Base-by-base conservation (phyloP, 2,888 invertebrate genomes). In the Mesorhabditis spiculigera region DNA sequence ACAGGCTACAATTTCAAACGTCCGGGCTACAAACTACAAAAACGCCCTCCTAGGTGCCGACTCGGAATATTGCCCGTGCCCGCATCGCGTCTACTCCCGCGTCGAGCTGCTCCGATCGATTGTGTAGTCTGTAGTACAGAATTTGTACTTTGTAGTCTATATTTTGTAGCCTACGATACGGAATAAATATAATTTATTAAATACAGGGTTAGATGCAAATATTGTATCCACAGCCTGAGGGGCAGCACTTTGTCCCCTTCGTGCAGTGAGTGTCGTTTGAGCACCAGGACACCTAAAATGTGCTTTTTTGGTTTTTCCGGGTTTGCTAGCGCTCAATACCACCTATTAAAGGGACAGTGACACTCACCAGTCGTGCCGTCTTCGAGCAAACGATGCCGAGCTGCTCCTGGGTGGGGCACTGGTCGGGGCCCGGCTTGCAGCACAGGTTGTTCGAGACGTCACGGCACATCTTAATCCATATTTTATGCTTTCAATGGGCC, bases 21-120 rank as follows among this genome's bases (percentile, higher is more conserved):
- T 28, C 28, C 28, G 28, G 28, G n/a, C 8, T 10, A 50, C n/a
- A n/a, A 50, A n/a, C 58, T 13, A 13, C 58, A 50, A 50, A 50
- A 28, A 28, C 28, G 28, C 28, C 28, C 28, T 28, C 28, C n/a
- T n/a, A 50, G 58, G 58, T n/a, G 58, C 8, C 10, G 58, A 50
- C n/a, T 50, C 58, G 58, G 58, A 50, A n/a, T 50, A 50, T n/a
- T 50, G 58, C n/a, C 58, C 58, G 8, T 50, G 58, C 58, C 58
- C 58, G 58, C 58, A 50, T 50, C 58, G 58, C n/a, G 58, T 50
- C 58, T 50, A 50, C n/a, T 50, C 58, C 8, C 8, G 58, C 8
- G 58, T 50, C 58, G 58, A 50, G 58, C 58, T 50, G 58, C n/a
- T 50, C 10, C 58, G 58, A 50, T 50, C 58, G 58, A 10, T 50